phyloP scores from a whole-genome alignment of 1,140 invertebrate species.

The Lepidurus apus region DNA sequence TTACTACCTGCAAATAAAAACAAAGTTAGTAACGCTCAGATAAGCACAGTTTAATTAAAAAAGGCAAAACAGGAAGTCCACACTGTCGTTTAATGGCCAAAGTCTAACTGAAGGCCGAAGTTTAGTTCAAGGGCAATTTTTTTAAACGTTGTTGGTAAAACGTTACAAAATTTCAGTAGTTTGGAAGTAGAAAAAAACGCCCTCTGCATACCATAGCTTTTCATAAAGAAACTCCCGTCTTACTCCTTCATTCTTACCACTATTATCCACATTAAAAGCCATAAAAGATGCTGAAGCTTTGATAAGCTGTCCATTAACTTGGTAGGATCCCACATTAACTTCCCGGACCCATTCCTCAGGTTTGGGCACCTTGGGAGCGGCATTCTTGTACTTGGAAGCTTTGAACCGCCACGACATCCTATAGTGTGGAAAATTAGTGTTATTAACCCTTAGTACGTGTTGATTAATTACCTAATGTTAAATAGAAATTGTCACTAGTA shows the following conservation, averaged over 20 bases:
- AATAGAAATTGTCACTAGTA: background rate
- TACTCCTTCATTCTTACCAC: background rate
- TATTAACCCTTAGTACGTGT: background rate
- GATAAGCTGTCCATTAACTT: constrained; percentile 90
- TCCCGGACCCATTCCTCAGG: constrained; percentile 84
- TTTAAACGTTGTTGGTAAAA: too few species aligned
- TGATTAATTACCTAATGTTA: background rate
- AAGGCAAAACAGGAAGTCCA: background rate
- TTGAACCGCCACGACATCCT: constrained; percentile 91
- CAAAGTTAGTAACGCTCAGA: background rate
- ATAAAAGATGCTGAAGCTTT: constrained; percentile 84
- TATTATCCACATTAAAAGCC: constrained; percentile 79
- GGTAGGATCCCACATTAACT: constrained; percentile 80
- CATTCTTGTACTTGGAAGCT: constrained; percentile 95
- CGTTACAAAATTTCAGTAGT: too few species aligned
- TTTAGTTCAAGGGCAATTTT: background rate
- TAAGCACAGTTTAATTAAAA: background rate
- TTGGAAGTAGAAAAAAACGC: background rate
- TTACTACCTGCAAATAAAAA: constrained; percentile 60
- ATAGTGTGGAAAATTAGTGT: background rate
- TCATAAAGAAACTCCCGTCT: background rate
- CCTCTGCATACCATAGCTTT: background rate
- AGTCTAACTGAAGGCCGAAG: background rate
- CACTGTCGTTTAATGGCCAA: background rate
- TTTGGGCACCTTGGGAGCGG: constrained; percentile 84